Base-by-base conservation (phyloP, 2,797 vertebrate genomes). In the Austrolebias charrua region DNA sequence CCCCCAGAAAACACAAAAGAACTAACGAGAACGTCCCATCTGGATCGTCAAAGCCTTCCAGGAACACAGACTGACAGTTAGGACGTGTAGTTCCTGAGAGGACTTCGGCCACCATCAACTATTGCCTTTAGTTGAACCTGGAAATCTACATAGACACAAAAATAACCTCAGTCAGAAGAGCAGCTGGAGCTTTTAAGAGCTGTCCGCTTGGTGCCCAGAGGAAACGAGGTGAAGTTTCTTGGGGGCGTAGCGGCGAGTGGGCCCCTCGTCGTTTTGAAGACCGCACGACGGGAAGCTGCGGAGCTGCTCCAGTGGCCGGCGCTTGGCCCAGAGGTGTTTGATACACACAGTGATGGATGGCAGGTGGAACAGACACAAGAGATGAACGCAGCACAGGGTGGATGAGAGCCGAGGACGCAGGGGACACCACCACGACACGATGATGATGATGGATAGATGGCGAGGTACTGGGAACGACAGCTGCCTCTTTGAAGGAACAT, bases 271-370 rank as follows among this genome's bases (percentile, higher is more conserved):
- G 73, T 55, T 69, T 19, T 42, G 14, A 58, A 42, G 38, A 55
- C 40, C n/a, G 15, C 0, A 53, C 31, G 58, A 15, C 2, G 11
- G 38, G 40, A 38, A 24, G 68, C 63, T 11, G 70, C 4, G 53
- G 55, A 24, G 48, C 20, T 29, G 75, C 83, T 82, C 74, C 78
- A 69, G 71, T 78, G 85, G 79, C 78, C 78, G 49, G 77, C 75
- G 68, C 82, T 86, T 55, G 74, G 74, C 80, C 81, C 70, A 29
- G 14, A 75, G 63, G 71, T 33, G 63, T 70, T 69, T 62, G 49
- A 76, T 54, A 53, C 66, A 47, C 73, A 43, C 60, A 43, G 31
- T 59, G 76, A 71, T 43, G 68, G 81, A 79, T 75, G 78, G 59
- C 29, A 33, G 54, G 59, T 40, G 67, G 63, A 71, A 55, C 62